These are phyloP conservation scores for Cremastobaeus sp. DNA, from an alignment of 2,888 invertebrate species.

Conservation along the genomic window DNA sequence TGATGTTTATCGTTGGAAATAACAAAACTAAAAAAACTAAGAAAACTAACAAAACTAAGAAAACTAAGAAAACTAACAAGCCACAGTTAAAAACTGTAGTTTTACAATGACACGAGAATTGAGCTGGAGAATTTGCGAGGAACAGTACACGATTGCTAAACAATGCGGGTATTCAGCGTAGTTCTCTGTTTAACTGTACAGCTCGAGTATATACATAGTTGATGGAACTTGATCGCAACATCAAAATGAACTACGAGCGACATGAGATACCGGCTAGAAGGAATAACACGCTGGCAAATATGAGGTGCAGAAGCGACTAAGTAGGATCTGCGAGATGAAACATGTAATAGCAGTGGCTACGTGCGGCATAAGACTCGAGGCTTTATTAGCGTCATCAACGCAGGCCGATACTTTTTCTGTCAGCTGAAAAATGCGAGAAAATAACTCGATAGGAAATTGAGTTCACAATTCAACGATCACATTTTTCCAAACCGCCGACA, in stretches of 20 bases:
- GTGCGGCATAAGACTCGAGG: conserved; percentile 26
- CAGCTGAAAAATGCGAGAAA: conserved; percentile 17
- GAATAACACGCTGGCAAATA: conserved; percentile 46
- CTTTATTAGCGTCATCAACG: conserved; percentile 35
- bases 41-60: too few species aligned
- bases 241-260: conserved; percentile 61
- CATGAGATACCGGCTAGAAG: conserved; percentile 45
- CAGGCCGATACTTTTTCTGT: conserved; percentile 26
- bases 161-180: conserved; percentile 36
- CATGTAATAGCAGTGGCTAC: conserved; percentile 45
- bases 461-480: conserved; percentile 2
- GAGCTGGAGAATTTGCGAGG: conserved; percentile 6
- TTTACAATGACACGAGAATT: conserved; percentile 2
- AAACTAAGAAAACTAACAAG: too few species aligned
- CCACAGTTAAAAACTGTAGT: too few species aligned
- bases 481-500: too few species aligned
- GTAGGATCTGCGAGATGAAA: conserved; percentile 40
- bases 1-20: too few species aligned
- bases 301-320: conserved; percentile 49
- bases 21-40: too few species aligned
- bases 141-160: conserved; percentile 35
- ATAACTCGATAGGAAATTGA: conserved; percentile 31
- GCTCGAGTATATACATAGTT: conserved; percentile 19
- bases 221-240: conserved; percentile 60
- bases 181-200: conserved; percentile 24